These are phyloP conservation scores for Lepidocyrtoides sp. DNA, from an alignment of 2,888 invertebrate genomes.

Conservation along the genomic window DNA sequence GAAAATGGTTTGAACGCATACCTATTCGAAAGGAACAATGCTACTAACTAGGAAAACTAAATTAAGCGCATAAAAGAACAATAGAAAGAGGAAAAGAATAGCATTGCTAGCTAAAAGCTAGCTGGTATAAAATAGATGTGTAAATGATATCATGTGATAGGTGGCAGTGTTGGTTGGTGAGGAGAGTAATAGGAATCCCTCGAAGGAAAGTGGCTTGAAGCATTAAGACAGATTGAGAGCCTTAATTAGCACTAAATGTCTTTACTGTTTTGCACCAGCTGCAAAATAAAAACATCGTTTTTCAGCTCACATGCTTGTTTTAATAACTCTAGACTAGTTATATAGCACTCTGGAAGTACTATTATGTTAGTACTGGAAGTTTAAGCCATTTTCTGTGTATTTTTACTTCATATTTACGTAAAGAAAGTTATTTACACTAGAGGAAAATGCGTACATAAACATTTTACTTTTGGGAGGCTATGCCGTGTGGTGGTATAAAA, in stretches of 20 bases:
- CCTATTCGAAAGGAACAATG: not conserved
- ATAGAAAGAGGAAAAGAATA: not conserved
- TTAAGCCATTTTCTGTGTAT: not conserved
- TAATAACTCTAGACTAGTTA: not conserved
- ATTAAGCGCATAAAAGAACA: slow-evolving; percentile 3
- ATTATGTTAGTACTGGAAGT: not conserved
- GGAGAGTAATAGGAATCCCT: slow-evolving; percentile 23
- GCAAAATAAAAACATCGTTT: no score
- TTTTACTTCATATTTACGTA: not conserved
- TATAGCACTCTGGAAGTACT: not conserved
- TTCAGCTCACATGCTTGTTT: not conserved
- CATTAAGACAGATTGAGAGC: slow-evolving; percentile 73
- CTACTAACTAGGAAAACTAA: not conserved
- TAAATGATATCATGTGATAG: not conserved
- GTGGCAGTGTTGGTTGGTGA: not conserved
- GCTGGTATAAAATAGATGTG: not conserved
- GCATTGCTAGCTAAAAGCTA: not conserved
- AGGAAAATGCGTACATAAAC: not conserved
- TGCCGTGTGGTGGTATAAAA: slow-evolving; percentile 22
- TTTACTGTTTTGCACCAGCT: slow-evolving; percentile 37
- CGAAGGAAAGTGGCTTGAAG: slow-evolving; percentile 58
- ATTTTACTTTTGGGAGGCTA: not conserved
- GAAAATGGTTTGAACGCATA: not conserved
- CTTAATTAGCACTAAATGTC: slow-evolving; percentile 73
- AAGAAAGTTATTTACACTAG: slow-evolving; percentile 38